These are phyloP conservation scores for Agrochola circellaris DNA, from an alignment of 2,888 invertebrate genomes.

Conservation along the genomic window DNA sequence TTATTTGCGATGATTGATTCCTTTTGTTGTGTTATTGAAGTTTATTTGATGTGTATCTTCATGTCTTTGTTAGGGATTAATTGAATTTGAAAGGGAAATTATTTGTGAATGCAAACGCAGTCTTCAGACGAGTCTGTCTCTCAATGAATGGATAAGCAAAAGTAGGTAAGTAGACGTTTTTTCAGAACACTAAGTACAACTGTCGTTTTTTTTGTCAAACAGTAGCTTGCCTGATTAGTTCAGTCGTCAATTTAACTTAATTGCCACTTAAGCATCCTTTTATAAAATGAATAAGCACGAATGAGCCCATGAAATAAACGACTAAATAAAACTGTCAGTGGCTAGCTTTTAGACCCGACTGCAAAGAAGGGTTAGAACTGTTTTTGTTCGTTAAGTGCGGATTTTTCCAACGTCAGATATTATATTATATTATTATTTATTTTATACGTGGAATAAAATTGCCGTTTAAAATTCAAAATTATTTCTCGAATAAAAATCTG, in stretches of 20 bases:
- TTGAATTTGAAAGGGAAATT: conserved; percentile 42
- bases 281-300: neutral
- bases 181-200: neutral
- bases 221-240: neutral
- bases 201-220: neutral
- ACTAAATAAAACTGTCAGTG: neutral
- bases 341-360: neutral
- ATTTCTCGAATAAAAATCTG: too few relatives aligned
- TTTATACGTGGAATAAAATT: neutral
- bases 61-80: conserved; percentile 22
- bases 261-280: neutral
- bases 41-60: conserved; percentile 45
- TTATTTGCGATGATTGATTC: conserved; percentile 64
- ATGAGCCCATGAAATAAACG: neutral
- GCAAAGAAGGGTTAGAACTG: neutral
- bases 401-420: too few relatives aligned
- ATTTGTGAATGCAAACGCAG: conserved; percentile 3
- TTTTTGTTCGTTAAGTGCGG: neutral
- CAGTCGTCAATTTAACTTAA: neutral
- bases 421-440: too few relatives aligned
- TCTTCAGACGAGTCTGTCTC: neutral
- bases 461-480: neutral
- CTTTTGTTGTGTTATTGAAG: conserved; percentile 48
- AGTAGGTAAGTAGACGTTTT: neutral
- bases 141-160: neutral